Base-by-base conservation (phyloP, 2,113 vertebrate genomes). In the Empidonax traillii region DNA sequence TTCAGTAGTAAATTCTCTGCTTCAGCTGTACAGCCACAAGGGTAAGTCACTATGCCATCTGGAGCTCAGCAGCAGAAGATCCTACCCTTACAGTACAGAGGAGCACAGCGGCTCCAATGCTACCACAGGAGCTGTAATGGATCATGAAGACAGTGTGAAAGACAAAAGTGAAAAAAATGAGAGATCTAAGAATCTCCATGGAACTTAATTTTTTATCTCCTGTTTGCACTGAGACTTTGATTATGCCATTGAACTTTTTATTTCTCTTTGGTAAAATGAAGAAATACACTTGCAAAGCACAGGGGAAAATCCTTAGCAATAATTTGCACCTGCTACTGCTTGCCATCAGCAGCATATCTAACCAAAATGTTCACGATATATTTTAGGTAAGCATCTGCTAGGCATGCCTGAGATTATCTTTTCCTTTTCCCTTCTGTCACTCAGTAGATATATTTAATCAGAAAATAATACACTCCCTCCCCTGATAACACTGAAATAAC, bases 331-430 rank as follows among this genome's bases (percentile, higher is more conserved):
- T 85, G 77, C 47, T 49, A 49, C 46, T 65, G 46, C 51, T 71
- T 85, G 77, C 53, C 69, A 68, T 43, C 56, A 78, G 23, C 10
- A 83, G 51, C 15, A 18, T 35, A 84, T n/a, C 46, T 74, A 66
- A 65, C 17, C 49, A 22, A 93, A 94, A 71, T 41, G 14, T 68
- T 89, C 2, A 0, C 52, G 39, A 79, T 30, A n/a, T 52, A 67
- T 43, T 80, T 92, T 91, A 78, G n/a, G 55, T 77, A 89, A 87
- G 65, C 27, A 85, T 85, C 84, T 94, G 51, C 61, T 72, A 95
- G 66, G 55, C 27, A 94, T 68, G 23, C 14, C 59, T 86, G 49
- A 92, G 65, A 80, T 74, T 62, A 49, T 68, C 16, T 78, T 84
- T 77, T 84, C 17, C 18, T 69, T 58, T 77, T 63, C 6, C 25